These are phyloP conservation scores for Sinocyclocheilus maitianheensis DNA, from an alignment of 2,113 vertebrate species.

Conservation along the genomic window DNA sequence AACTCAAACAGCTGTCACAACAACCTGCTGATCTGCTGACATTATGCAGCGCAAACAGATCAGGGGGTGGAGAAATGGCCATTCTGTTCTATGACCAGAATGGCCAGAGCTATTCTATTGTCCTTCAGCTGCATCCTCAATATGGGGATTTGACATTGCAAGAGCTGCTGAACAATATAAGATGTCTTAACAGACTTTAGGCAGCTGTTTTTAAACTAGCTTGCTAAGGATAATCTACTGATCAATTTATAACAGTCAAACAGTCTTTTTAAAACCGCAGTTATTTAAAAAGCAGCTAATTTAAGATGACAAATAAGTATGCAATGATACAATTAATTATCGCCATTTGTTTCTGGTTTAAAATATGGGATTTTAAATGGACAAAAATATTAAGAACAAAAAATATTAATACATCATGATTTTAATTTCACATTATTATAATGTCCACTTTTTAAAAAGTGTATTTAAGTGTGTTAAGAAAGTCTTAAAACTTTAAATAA, in stretches of 20 bases:
- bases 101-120: constrained; percentile 17
- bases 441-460: too few relatives aligned
- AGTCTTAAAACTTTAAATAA: too few relatives aligned
- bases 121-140: constrained; percentile 13
- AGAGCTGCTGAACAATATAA: background rate
- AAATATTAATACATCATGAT: too few relatives aligned
- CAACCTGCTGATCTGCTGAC: constrained; percentile 62
- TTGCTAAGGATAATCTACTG: background rate
- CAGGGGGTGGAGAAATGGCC: constrained; percentile 16
- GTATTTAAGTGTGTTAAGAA: too few relatives aligned
- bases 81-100: too few relatives aligned
- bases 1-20: constrained; percentile 62
- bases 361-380: background rate
- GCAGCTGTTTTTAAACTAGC: background rate
- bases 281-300: background rate
- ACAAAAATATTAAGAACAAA: background rate
- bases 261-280: background rate
- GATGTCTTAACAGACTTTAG: background rate
- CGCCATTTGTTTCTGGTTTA: background rate
- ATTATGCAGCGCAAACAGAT: constrained; percentile 52
- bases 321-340: background rate
- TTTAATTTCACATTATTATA: too few relatives aligned
- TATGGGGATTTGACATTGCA: background rate
- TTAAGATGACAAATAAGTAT: background rate
- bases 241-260: background rate